A percentile compares a stretch with the other conserved stretches of the same genome.
Evolutionary conservation across 2,113 vertebrate species (phyloP).

Genomic region (Perccottus glenii): DNA sequence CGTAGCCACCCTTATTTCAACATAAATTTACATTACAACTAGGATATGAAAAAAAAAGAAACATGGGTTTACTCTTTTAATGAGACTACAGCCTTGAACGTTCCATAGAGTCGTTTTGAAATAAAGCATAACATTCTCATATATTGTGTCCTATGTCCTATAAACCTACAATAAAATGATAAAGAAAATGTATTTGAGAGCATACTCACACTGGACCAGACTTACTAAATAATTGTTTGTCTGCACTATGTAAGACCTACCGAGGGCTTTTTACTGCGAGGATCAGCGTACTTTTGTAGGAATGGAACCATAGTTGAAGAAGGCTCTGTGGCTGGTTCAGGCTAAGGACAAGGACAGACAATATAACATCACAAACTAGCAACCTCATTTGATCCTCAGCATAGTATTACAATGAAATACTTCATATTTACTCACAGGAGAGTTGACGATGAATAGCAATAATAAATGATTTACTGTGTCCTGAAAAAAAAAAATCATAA

Average conservation of each 20-base stretch:
- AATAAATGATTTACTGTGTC: slow-evolving; percentile 95
- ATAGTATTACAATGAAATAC: slow-evolving; percentile 1
- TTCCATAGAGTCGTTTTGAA: too few relatives aligned
- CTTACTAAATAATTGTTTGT: neutral
- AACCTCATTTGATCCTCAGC: neutral
- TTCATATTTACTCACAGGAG: slow-evolving; percentile 85
- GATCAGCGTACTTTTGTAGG: slow-evolving; percentile 92
- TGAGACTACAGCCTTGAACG: too few relatives aligned
- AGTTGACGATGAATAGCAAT: slow-evolving; percentile 93
- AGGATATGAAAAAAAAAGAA: too few relatives aligned
- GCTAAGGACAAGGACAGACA: slow-evolving; percentile 73
- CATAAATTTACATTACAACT: too few relatives aligned
- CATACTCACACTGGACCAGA: neutral
- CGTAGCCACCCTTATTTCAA: too few relatives aligned
- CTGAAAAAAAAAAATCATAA: slow-evolving; percentile 71
- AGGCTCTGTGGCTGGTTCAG: slow-evolving; percentile 90
- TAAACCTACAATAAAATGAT: too few relatives aligned
- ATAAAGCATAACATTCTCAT: too few relatives aligned
- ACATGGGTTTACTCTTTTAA: too few relatives aligned
- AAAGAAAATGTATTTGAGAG: too few relatives aligned
- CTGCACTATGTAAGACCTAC: slow-evolving; percentile 73
- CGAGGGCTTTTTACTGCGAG: slow-evolving; percentile 89
- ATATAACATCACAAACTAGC: neutral
- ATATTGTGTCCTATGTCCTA: too few relatives aligned
- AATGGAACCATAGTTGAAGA: slow-evolving; percentile 88